Conservation (phyloP, 2,797 vertebrate genomes). For the Babyrousa celebensis region DNA sequence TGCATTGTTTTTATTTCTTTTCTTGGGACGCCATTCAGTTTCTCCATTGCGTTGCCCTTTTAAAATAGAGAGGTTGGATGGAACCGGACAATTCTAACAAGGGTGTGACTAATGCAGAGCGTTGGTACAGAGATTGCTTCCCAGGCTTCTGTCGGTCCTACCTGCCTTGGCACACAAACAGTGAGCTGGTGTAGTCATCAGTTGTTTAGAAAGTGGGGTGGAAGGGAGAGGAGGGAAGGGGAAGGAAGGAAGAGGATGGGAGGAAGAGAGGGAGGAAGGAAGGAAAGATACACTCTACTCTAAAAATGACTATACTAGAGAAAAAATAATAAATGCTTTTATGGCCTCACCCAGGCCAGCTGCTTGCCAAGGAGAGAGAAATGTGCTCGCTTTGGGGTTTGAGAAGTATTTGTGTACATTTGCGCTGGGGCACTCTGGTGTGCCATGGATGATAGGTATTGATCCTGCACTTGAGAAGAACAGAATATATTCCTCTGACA, state of each 20-base stretch:
- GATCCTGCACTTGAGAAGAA: slow-evolving; percentile 22
- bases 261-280: neutral
- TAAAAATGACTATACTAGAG: neutral
- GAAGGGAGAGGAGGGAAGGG: neutral
- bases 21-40: neutral
- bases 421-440: neutral
- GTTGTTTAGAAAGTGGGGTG: neutral
- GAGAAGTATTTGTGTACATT: neutral
- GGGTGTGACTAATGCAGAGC: neutral
- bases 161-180: neutral
- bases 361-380: slow-evolving; percentile 3
- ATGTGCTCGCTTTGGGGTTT: neutral
- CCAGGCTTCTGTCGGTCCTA: neutral
- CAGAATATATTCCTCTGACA: neutral
- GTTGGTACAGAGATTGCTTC: slow-evolving; percentile 26
- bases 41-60: slow-evolving; percentile 7
- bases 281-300: neutral
- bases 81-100: neutral
- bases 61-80: slow-evolving; percentile 61
- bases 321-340: neutral
- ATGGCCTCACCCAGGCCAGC: neutral
- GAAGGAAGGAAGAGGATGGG: neutral
- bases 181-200: neutral
- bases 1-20: slow-evolving; percentile 70
- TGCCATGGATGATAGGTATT: neutral